Evolutionary conservation across 1,140 invertebrate genomes (phyloP).

Genomic region (Dinothrombium tinctorium): DNA sequence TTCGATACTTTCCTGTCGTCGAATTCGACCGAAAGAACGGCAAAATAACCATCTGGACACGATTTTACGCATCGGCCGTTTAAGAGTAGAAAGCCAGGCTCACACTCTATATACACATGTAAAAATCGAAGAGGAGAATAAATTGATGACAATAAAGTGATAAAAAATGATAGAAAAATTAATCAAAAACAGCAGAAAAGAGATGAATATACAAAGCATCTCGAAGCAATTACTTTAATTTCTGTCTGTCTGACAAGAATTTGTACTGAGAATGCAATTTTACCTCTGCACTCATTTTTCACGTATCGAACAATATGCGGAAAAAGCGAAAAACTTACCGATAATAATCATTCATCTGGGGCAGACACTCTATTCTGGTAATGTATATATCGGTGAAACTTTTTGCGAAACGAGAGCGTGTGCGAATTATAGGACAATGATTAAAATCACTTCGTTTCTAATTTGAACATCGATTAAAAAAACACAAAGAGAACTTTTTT

Average conservation of each 20-base stretch:
- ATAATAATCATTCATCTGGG: too few relatives aligned
- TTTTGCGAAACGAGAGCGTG: too few relatives aligned
- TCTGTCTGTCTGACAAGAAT: neutral
- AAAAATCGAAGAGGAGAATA: neutral
- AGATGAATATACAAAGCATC: neutral
- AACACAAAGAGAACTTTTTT: too few relatives aligned
- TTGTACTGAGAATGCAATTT: neutral
- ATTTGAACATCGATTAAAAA: too few relatives aligned
- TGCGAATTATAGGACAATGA: too few relatives aligned
- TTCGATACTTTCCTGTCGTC: neutral
- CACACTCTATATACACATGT: constrained; percentile 23
- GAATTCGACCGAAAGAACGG: neutral
- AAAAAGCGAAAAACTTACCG: constrained; percentile 1
- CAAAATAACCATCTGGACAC: constrained; percentile 21
- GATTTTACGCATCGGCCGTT: constrained; percentile 21
- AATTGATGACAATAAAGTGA: neutral
- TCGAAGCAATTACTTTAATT: neutral
- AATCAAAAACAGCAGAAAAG: neutral
- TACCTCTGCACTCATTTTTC: neutral
- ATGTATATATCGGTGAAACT: too few relatives aligned
- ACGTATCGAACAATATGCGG: neutral
- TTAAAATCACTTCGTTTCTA: too few relatives aligned
- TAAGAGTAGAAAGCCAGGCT: constrained; percentile 18
- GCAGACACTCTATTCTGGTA: too few relatives aligned
- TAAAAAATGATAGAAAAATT: constrained; percentile 4